Percentiles rank a stretch among this genome's conserved stretches.
Evolutionary conservation across 2,888 invertebrate species (phyloP).

Genomic region (Tinea trinotella): DNA sequence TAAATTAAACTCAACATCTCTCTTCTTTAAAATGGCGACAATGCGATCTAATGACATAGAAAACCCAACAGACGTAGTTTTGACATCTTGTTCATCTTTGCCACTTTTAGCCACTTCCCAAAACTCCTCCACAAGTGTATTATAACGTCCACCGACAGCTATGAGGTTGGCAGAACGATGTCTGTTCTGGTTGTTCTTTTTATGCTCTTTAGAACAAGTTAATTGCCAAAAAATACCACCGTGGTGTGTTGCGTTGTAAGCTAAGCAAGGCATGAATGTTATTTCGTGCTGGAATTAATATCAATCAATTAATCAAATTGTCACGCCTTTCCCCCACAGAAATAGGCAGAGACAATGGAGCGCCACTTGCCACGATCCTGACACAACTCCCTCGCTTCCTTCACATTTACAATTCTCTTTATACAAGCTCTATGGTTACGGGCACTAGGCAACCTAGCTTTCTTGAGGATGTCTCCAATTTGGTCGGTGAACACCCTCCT

Average conservation of each 20-base stretch:
- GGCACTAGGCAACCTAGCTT: too few species aligned
- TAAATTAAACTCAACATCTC: constrained; percentile 68
- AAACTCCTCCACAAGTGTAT: constrained; percentile 82
- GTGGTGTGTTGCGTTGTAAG: constrained; percentile 64
- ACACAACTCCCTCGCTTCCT: too few species aligned
- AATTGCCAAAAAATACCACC: constrained; percentile 75
- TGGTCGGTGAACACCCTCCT: too few species aligned
- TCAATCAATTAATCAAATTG: too few species aligned
- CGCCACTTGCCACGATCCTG: too few species aligned
- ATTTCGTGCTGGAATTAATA: constrained; percentile 69
- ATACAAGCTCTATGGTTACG: too few species aligned
- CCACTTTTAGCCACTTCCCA: constrained; percentile 62
- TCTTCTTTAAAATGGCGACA: constrained; percentile 62
- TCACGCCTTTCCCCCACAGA: too few species aligned
- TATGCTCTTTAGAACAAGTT: constrained; percentile 39
- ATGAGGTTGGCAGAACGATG: constrained; percentile 76
- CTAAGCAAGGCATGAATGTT: constrained; percentile 61
- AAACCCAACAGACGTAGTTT: constrained; percentile 80
- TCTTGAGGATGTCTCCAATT: too few species aligned
- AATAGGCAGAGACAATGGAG: too few species aligned
- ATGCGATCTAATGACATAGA: constrained; percentile 89
- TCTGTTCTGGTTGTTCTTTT: constrained; percentile 25
- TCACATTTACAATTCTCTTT: too few species aligned
- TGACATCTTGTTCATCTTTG: constrained; percentile 40
- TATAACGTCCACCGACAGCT: constrained; percentile 93